Conservation (phyloP, 2,888 invertebrate genomes). For the Nomada hirtipes region DNA sequence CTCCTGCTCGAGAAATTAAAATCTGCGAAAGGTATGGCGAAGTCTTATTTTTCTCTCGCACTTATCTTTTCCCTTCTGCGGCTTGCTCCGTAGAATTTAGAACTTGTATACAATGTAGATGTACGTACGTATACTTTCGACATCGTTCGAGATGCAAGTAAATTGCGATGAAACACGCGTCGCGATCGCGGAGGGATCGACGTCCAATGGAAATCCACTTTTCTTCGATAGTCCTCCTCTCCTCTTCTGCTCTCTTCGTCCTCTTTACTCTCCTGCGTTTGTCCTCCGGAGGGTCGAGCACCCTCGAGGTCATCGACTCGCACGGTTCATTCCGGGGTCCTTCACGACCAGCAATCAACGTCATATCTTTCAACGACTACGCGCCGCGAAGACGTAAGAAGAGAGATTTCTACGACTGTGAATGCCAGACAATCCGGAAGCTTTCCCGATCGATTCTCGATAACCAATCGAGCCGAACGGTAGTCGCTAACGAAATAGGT, state of each 20-base stretch:
- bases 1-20: not conserved
- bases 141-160: not conserved
- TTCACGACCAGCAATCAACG: conserved; percentile 74
- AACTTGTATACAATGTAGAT: no score
- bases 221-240: conserved; percentile 25
- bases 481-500: conserved; percentile 64
- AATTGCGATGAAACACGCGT: conserved; percentile 27
- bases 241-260: conserved; percentile 1
- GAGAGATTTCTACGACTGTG: conserved; percentile 68
- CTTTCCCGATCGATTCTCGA: conserved; percentile 66
- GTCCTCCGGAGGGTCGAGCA: conserved; percentile 53
- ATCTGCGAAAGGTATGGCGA: no score
- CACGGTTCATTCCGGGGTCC: conserved; percentile 66
- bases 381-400: conserved; percentile 59
- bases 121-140: not conserved
- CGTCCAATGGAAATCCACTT: conserved; percentile 54
- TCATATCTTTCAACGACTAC: conserved; percentile 73
- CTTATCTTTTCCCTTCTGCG: not conserved
- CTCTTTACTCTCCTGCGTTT: conserved; percentile 20
- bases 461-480: conserved; percentile 66
- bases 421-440: conserved; percentile 61
- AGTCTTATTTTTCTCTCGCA: not conserved
- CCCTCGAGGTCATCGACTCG: conserved; percentile 66
- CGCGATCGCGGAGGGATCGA: conserved; percentile 34
- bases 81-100: conserved; percentile 1